phyloP scores from a whole-genome alignment of 2,113 vertebrate genomes.

The Apaloderma vittatum region DNA sequence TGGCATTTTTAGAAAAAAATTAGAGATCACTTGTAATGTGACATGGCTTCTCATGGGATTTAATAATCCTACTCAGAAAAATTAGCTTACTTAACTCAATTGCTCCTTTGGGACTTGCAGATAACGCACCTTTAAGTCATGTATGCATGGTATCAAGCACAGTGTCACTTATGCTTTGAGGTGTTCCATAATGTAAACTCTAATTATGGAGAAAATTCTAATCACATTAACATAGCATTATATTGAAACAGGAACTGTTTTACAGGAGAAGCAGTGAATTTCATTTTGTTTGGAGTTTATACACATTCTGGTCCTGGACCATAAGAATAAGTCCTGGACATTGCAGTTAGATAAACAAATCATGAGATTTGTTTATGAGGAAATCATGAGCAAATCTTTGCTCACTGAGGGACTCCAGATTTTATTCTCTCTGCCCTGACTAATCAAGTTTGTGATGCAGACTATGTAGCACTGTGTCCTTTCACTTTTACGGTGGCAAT shows the following conservation, averaged over 20 bases:
- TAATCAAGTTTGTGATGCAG: not conserved
- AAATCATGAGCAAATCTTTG: not conserved
- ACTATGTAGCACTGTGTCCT: not conserved
- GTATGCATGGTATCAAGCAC: conserved; percentile 33
- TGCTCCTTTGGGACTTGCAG: conserved; percentile 50
- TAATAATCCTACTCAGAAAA: conserved; percentile 62
- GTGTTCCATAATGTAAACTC: conserved; percentile 17
- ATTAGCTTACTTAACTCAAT: conserved; percentile 53
- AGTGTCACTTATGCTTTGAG: conserved; percentile 49
- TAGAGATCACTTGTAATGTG: conserved; percentile 60
- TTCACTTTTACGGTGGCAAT: not conserved
- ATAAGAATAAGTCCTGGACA: not conserved
- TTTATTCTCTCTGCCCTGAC: not conserved
- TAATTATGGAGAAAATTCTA: conserved; percentile 41
- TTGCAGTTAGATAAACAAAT: not conserved
- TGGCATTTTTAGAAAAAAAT: not conserved
- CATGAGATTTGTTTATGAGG: not conserved
- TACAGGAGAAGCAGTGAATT: not conserved
- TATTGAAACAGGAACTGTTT: not conserved
- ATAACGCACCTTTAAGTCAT: conserved; percentile 11
- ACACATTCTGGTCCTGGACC: not conserved
- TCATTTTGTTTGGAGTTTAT: not conserved
- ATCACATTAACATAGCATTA: not conserved
- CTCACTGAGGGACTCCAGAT: not conserved
- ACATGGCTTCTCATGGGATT: conserved; percentile 43